A percentile compares a stretch with the other conserved stretches of the same genome.
phyloP scores from a whole-genome alignment of 2,888 invertebrate species.

The Ptychoptera albimana region DNA sequence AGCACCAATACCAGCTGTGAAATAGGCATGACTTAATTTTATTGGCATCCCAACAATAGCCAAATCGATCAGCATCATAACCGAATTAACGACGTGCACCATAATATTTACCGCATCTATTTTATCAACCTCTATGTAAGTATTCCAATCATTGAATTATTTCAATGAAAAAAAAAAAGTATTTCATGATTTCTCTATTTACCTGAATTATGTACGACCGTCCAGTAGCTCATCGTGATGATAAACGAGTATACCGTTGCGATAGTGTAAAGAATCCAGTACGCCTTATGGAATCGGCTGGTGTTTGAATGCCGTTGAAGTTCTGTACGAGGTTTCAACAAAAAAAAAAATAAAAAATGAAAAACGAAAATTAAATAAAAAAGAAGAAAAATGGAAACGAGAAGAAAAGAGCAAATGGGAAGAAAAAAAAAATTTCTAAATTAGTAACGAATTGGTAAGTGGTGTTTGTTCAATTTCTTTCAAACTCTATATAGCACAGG shows the following conservation, averaged over 20 bases:
- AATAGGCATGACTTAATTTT: constrained; percentile 35
- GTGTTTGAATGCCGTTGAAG: constrained; percentile 30
- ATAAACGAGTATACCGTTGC: constrained; percentile 32
- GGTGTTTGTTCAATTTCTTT: too few species aligned
- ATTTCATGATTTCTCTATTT: constrained; percentile 11
- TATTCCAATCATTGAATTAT: background rate
- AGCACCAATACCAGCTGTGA: constrained; percentile 42
- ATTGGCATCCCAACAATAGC: constrained; percentile 55
- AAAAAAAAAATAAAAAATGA: background rate
- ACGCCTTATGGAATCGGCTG: constrained; percentile 26
- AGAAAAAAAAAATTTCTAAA: too few species aligned
- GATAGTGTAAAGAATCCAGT: constrained; percentile 30
- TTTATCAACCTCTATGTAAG: constrained; percentile 23
- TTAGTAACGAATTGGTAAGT: too few species aligned
- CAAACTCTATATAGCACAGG: too few species aligned
- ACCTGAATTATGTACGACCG: constrained; percentile 55
- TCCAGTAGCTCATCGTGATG: constrained; percentile 31
- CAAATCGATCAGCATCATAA: constrained; percentile 55
- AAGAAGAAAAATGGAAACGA: background rate
- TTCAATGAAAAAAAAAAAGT: constrained; percentile 1
- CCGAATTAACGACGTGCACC: constrained; percentile 44
- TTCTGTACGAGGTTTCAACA: constrained; percentile 13
- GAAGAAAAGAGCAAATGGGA: background rate
- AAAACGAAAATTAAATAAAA: background rate
- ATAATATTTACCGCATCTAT: constrained; percentile 30